Percentiles rank a stretch among this genome's conserved stretches.
These are phyloP conservation scores for Ornithoptera alexandrae DNA, from an alignment of 2,888 invertebrate genomes.

Conservation along the genomic window DNA sequence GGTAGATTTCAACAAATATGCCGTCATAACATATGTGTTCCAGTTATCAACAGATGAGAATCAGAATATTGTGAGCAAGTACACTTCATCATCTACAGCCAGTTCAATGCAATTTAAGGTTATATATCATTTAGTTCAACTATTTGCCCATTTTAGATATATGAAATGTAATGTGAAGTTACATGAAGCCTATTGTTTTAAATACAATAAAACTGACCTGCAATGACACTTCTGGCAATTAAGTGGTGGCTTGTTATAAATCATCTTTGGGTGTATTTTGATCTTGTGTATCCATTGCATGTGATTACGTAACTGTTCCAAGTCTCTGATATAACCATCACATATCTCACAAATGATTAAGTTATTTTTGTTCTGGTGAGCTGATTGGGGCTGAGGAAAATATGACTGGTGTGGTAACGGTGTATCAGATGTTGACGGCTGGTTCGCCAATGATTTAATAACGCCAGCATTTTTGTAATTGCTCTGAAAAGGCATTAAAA, in stretches of 20 bases:
- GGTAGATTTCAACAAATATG: too few relatives aligned
- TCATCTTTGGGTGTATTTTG: conserved; percentile 97
- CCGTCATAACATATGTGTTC: too few relatives aligned
- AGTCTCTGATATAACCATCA: conserved; percentile 97
- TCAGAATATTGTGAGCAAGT: too few relatives aligned
- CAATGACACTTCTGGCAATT: conserved; percentile 98
- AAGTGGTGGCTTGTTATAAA: conserved; percentile 94
- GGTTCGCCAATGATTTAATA: conserved; percentile 65
- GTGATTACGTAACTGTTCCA: conserved; percentile 95
- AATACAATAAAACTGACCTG: conserved; percentile 48
- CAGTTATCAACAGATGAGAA: too few relatives aligned
- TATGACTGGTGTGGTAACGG: conserved; percentile 86
- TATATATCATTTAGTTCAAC: background rate
- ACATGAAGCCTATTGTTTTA: background rate
- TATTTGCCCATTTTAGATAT: background rate
- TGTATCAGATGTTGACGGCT: conserved; percentile 91
- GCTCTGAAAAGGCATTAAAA: conserved; percentile 41
- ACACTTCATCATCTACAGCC: too few relatives aligned
- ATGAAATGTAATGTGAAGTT: background rate
- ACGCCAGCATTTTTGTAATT: conserved; percentile 39
- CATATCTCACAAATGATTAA: conserved; percentile 98
- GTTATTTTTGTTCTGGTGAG: conserved; percentile 83
- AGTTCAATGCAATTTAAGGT: too few relatives aligned
- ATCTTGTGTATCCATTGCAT: conserved; percentile 99
- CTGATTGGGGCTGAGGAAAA: conserved; percentile 57